Conservation (phyloP, 64 coral and sea anemone genomes). For the Montipora sp. region DNA sequence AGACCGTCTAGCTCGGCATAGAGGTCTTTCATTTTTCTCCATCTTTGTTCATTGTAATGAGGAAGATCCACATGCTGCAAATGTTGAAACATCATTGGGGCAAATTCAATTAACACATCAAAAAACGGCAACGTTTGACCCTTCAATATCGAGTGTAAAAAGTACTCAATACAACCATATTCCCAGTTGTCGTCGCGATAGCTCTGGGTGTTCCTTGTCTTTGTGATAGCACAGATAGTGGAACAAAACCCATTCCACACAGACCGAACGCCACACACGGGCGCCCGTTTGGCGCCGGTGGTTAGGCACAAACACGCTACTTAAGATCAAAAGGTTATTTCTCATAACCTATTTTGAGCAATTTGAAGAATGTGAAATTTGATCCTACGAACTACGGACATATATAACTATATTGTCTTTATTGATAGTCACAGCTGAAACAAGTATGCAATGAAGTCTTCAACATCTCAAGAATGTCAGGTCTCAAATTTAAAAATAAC, state of each 20-base stretch:
- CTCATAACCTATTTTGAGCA: not conserved
- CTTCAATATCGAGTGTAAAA: not conserved
- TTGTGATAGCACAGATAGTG: not conserved
- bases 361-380: not conserved
- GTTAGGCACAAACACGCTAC: too few relatives aligned
- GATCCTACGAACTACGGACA: not conserved
- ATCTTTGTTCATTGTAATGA: slow-evolving; percentile 17
- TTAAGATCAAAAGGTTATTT: not conserved
- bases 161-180: not conserved
- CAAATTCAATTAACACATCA: not conserved
- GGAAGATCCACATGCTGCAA: slow-evolving; percentile 40
- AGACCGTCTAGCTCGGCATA: slow-evolving; percentile 2
- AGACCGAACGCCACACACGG: too few relatives aligned
- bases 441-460: too few relatives aligned
- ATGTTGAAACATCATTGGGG: not conserved
- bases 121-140: not conserved
- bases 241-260: too few relatives aligned
- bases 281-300: too few relatives aligned
- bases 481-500: not conserved
- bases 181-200: not conserved
- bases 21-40: slow-evolving; percentile 49
- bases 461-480: not conserved
- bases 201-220: too few relatives aligned
- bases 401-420: too few relatives aligned
- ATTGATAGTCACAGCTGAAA: too few relatives aligned